Evolutionary conservation across 2,797 vertebrate species (phyloP).

Genomic region (Streptopelia turtur): DNA sequence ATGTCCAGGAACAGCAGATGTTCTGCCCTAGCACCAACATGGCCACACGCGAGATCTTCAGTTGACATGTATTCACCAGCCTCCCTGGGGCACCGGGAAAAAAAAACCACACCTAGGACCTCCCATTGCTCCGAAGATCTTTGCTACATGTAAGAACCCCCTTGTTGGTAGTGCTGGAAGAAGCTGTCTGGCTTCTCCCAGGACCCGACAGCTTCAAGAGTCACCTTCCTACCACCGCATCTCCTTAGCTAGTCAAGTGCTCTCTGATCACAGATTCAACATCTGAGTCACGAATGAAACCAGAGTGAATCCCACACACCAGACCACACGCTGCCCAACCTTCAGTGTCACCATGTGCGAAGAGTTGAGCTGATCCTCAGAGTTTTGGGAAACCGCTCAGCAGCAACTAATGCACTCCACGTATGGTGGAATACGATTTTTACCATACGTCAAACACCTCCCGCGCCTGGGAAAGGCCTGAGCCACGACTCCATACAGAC

Average conservation of each 20-base stretch:
- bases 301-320: background rate
- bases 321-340: background rate
- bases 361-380: background rate
- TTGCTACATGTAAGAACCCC: rapidly evolving
- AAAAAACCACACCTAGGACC: background rate
- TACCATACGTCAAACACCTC: background rate
- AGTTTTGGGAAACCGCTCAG: background rate
- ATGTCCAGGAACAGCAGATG: background rate
- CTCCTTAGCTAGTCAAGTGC: background rate
- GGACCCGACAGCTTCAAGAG: background rate
- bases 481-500: background rate
- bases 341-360: rapidly evolving
- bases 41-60: too few species aligned
- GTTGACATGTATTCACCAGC: background rate
- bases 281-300: background rate
- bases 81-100: background rate
- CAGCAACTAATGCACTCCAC: background rate
- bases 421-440: rapidly evolving
- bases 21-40: background rate
- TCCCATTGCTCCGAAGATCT: background rate
- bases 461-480: background rate
- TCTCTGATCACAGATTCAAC: background rate
- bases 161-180: background rate
- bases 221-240: background rate
- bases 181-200: background rate